phyloP scores from a whole-genome alignment of 2,113 vertebrate genomes.

The Desmodus rotundus region DNA sequence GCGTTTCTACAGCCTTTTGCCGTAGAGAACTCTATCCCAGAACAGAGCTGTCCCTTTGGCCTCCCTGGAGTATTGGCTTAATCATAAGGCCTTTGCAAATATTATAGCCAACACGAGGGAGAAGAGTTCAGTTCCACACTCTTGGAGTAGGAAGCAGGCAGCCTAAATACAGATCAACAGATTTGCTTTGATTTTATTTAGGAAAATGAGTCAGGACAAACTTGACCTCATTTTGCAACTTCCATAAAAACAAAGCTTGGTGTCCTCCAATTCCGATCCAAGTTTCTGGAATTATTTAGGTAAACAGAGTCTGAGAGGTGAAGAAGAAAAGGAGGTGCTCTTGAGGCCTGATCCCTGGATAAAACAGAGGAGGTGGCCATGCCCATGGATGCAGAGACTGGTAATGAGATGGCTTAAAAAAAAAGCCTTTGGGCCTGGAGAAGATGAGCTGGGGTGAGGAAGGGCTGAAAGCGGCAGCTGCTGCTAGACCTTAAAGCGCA shows the following conservation, averaged over 20 bases:
- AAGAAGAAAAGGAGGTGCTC: neutral
- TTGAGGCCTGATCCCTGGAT: neutral
- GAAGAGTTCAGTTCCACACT: neutral
- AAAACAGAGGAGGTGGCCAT: neutral
- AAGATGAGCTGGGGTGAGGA: neutral
- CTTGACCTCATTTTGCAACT: neutral
- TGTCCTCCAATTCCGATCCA: neutral
- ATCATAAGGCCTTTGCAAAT: neutral
- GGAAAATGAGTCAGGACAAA: conserved; percentile 14
- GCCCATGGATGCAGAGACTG: neutral
- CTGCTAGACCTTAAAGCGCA: neutral
- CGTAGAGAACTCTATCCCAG: neutral
- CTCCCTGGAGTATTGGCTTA: neutral
- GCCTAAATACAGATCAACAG: neutral
- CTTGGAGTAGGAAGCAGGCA: neutral
- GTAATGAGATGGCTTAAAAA: neutral
- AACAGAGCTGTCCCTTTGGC: neutral
- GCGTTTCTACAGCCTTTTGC: neutral
- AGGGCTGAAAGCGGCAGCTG: neutral
- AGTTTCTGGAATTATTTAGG: neutral
- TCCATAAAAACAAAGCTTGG: neutral
- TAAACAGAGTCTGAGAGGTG: neutral
- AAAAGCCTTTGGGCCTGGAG: neutral
- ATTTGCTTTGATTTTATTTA: conserved; percentile 3
- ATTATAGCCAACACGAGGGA: neutral